These are phyloP conservation scores for Hormiphora californensis DNA, from an alignment of 37 sponge, comb jelly and placozoan species.

Conservation along the genomic window DNA sequence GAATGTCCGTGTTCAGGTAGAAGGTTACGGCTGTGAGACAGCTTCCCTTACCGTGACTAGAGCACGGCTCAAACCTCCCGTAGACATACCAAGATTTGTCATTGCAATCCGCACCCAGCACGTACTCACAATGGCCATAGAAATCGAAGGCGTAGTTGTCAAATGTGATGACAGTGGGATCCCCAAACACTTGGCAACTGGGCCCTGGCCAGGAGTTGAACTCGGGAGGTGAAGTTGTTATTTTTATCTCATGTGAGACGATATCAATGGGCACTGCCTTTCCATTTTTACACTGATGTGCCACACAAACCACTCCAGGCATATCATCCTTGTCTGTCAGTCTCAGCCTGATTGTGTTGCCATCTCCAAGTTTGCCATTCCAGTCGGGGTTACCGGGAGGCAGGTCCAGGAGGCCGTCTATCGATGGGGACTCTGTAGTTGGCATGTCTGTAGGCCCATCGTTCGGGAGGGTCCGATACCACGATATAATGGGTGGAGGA, in stretches of 20 bases:
- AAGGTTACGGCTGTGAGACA: slow-evolving; percentile 32
- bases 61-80: slow-evolving; percentile 31
- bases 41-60: slow-evolving; percentile 5
- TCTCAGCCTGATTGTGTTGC: background rate
- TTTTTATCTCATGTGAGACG: background rate
- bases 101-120: slow-evolving; percentile 40
- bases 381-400: background rate
- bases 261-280: slow-evolving; percentile 22
- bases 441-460: background rate
- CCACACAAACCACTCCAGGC: slow-evolving; percentile 13
- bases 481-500: slow-evolving; percentile 45
- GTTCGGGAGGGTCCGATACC: background rate
- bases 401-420: too few relatives aligned
- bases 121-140: slow-evolving; percentile 37
- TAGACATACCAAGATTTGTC: background rate
- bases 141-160: slow-evolving; percentile 5
- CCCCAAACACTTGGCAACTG: slow-evolving; percentile 40
- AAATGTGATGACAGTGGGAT: slow-evolving; percentile 16
- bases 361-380: background rate
- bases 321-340: background rate
- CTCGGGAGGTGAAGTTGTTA: background rate
- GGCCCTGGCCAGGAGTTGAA: slow-evolving; percentile 27
- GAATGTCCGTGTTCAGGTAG: background rate
- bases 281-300: slow-evolving; percentile 50
- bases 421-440: too few relatives aligned